Evolutionary conservation across 2,113 vertebrate genomes (phyloP).

Genomic region (Corythoichthys haematopterus): DNA sequence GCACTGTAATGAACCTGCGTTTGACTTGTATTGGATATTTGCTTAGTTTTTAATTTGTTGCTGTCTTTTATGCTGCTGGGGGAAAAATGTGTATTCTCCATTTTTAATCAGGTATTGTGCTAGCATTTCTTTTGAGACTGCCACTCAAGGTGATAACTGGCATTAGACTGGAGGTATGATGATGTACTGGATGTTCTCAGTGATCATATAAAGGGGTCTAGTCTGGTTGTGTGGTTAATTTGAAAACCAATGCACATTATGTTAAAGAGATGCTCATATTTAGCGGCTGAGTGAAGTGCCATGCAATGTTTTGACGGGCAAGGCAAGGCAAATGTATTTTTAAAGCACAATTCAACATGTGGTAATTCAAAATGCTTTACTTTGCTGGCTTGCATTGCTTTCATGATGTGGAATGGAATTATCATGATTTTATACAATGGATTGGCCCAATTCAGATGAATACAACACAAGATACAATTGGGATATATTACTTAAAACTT

Average conservation of each 20-base stretch:
- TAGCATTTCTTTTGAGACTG: conserved; percentile 22
- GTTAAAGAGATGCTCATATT: conserved; percentile 18
- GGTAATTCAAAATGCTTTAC: too few relatives aligned
- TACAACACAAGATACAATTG: not conserved
- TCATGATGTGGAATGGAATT: not conserved
- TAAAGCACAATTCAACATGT: too few relatives aligned
- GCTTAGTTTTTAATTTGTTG: not conserved
- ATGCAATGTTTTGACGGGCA: too few relatives aligned
- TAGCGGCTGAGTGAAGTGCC: conserved; percentile 33
- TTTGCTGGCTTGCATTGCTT: not conserved
- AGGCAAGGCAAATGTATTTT: too few relatives aligned
- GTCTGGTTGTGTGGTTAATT: conserved; percentile 20
- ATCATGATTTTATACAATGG: not conserved
- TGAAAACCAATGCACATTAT: conserved; percentile 32
- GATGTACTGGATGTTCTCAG: conserved; percentile 18
- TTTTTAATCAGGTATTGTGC: not conserved
- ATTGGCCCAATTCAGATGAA: not conserved
- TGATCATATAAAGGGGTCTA: conserved; percentile 26
- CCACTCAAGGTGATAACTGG: conserved; percentile 25
- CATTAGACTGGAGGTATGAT: conserved; percentile 1
- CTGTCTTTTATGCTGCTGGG: not conserved
- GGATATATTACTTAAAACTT: not conserved
- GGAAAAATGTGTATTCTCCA: not conserved
- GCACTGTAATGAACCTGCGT: not conserved
- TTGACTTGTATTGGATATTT: not conserved